Percentiles rank a stretch among this genome's conserved stretches.
Evolutionary conservation across 2,113 vertebrate genomes (phyloP).

Genomic region (Paracanthobrama guichenoti): DNA sequence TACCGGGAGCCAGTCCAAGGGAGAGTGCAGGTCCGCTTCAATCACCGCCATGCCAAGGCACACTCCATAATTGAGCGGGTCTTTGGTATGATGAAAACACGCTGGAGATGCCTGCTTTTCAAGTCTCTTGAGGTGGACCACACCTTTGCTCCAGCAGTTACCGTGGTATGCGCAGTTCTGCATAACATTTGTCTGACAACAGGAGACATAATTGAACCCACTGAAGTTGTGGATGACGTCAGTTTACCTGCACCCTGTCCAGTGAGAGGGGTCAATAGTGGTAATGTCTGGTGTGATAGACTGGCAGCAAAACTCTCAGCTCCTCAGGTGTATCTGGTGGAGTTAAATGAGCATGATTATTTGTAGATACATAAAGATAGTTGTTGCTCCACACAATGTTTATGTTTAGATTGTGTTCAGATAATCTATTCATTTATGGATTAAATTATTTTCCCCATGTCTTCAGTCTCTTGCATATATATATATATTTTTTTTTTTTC

Average conservation of each 20-base stretch:
- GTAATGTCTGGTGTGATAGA: background rate
- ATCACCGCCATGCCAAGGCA: background rate
- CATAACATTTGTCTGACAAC: constrained; percentile 25
- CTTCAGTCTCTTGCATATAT: background rate
- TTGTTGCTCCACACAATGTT: background rate
- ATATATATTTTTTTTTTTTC: too few relatives aligned
- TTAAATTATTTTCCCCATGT: too few relatives aligned
- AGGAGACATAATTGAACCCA: constrained; percentile 5
- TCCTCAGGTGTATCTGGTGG: background rate
- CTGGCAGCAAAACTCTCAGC: background rate
- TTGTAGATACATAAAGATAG: background rate
- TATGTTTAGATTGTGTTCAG: background rate
- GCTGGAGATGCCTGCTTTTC: background rate
- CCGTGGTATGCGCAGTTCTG: background rate
- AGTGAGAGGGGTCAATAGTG: background rate
- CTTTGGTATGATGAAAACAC: constrained; percentile 36
- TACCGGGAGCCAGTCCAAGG: constrained; percentile 15
- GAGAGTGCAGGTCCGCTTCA: background rate
- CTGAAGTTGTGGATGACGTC: background rate
- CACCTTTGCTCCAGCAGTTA: constrained; percentile 11
- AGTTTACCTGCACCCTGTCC: background rate
- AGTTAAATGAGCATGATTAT: constrained; percentile 5
- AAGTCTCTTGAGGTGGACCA: constrained; percentile 24
- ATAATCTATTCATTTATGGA: too few relatives aligned
- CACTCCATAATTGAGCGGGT: background rate